Conservation (phyloP, 2,113 vertebrate genomes). For the Bufo bufo region DNA sequence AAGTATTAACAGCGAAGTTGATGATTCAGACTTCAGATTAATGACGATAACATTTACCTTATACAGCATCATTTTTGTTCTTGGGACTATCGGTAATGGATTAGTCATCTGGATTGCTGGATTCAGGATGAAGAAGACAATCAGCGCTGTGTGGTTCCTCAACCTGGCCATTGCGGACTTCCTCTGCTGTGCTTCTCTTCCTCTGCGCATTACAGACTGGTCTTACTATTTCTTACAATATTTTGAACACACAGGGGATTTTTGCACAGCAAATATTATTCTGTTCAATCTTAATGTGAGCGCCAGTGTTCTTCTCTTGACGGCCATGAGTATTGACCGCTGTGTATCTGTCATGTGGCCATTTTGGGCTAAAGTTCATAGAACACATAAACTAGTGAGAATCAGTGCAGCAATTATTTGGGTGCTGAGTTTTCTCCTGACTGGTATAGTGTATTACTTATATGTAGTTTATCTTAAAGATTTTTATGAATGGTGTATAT, state of each 20-base stretch:
- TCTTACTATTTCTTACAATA: not conserved
- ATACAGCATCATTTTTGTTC: not conserved
- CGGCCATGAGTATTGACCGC: slow-evolving; percentile 88
- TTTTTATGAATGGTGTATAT: not conserved
- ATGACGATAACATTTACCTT: not conserved
- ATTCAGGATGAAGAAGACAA: slow-evolving; percentile 9
- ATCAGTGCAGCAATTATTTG: not conserved
- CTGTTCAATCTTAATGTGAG: slow-evolving; percentile 73
- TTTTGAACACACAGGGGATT: slow-evolving; percentile 67
- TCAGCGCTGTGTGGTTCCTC: slow-evolving; percentile 53
- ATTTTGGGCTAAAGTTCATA: slow-evolving; percentile 91
- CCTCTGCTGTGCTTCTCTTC: not conserved
- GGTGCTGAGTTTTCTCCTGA: slow-evolving; percentile 67
- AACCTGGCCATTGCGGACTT: not conserved
- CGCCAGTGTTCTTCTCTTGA: slow-evolving; percentile 64
- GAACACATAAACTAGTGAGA: slow-evolving; percentile 51
- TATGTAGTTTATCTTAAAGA: not conserved
- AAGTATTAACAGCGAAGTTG: no score
- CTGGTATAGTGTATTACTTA: not conserved
- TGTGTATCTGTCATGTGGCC: slow-evolving; percentile 85
- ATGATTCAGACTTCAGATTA: not conserved
- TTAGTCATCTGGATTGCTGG: slow-evolving; percentile 20
- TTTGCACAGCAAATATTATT: slow-evolving; percentile 68
- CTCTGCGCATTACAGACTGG: slow-evolving; percentile 58
- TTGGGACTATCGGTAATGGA: not conserved